Evolutionary conservation across 37 sponge, comb jelly and placozoan genomes (phyloP), one percentile per base, ranked within the genome.

Genomic region (Cliona cf. orientalis): DNA sequence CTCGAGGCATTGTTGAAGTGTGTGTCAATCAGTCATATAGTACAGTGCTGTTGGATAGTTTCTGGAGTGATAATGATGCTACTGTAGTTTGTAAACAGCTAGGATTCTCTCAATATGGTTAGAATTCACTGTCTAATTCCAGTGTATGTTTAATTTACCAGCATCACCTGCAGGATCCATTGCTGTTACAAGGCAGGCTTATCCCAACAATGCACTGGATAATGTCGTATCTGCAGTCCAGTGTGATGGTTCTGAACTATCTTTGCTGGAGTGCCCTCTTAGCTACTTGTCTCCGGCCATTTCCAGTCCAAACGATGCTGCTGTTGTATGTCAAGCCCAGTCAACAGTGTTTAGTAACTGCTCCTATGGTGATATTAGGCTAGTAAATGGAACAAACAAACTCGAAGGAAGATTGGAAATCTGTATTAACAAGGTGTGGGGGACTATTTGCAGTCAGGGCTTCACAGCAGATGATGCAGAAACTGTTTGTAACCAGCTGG

Each of bases 401-500:
- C 58, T 58, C 59, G 68, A 60, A 45, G 72, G 80, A 22, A 41
- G 72, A 60, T 72, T 86, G 36, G 86, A 86, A 67, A 46, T 86
- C 3, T 79, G 86, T 53, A 53, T 73, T 26, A 80, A 63, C 36
- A 74, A 66, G 41, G 83, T 67, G 9, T 84, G 70, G 67, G 87
- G 91, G 12, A 86, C 76, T 43, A 73, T 91, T 11, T 91, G 91
- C 60, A 87, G 77, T 46, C 78, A 70, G 17, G n/a, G 29, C 58
- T 91, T 80, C 59, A 42, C 67, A 81, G 76, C 76, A 22, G 53
- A 61, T 22, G 28, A 86, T 31, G 69, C 91, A 3, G 44, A 39
- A 46, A 82, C 81, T 19, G 74, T 91, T 32, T 91, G 91, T 58
- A 37, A 60, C 37, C 90, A 90, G 61, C 72, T 89, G 7, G 69